Evolutionary conservation across 1,140 invertebrate genomes (phyloP).

Genomic region (Mya arenaria): DNA sequence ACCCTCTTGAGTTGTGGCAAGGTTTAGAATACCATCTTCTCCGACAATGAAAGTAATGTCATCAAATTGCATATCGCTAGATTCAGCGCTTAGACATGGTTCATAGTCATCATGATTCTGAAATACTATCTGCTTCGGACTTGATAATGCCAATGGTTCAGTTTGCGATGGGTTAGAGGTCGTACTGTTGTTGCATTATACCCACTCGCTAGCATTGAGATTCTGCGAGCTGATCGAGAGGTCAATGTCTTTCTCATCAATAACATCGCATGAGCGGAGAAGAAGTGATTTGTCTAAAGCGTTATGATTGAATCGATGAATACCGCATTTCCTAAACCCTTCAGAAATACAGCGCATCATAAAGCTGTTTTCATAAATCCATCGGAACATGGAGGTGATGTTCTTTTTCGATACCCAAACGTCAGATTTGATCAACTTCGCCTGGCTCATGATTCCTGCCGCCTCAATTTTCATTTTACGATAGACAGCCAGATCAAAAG

Average conservation of each 20-base stretch:
- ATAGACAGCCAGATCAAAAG: no score
- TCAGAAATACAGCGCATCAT: neutral
- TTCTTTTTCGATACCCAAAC: conserved; percentile 17
- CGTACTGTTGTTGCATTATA: no score
- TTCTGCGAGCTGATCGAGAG: neutral
- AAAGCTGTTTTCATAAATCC: conserved; percentile 19
- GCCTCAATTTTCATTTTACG: conserved; percentile 8
- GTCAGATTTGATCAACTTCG: conserved; percentile 23
- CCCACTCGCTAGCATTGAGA: no score
- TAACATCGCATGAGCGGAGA: neutral
- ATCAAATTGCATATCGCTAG: no score
- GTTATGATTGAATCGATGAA: conserved; percentile 18
- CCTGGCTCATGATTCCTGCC: neutral
- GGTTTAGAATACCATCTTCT: no score
- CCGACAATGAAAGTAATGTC: no score
- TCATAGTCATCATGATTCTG: no score
- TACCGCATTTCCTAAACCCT: conserved; percentile 26
- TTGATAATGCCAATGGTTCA: no score
- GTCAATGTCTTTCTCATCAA: neutral
- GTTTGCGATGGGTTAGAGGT: no score
- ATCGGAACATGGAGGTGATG: neutral
- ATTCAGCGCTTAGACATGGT: no score
- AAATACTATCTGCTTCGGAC: no score
- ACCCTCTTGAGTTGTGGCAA: no score
- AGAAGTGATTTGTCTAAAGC: conserved; percentile 17